Evolutionary conservation across 2,797 vertebrate species (phyloP).

Genomic region (Callimico goeldii): DNA sequence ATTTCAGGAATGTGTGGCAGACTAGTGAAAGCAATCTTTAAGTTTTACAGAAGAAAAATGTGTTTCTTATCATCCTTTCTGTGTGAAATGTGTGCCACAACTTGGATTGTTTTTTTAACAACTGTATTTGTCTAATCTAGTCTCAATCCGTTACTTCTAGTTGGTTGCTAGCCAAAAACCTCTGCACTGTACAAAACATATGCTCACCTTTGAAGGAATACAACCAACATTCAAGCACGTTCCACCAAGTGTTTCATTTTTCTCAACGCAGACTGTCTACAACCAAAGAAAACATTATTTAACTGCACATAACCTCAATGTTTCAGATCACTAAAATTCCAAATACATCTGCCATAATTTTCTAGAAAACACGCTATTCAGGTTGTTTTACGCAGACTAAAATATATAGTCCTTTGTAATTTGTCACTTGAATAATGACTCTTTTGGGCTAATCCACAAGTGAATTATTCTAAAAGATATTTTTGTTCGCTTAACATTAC

Average conservation of each 20-base stretch:
- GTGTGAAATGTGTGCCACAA: not conserved
- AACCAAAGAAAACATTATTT: conserved; percentile 63
- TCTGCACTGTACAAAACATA: not conserved
- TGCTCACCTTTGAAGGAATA: conserved; percentile 97
- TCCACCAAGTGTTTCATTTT: conserved; percentile 95
- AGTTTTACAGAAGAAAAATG: not conserved
- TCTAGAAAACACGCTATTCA: conserved; percentile 15
- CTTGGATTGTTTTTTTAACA: not conserved
- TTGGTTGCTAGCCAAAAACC: not conserved
- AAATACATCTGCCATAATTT: conserved; percentile 1
- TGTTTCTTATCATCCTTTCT: not conserved
- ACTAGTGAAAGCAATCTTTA: not conserved
- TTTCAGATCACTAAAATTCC: conserved; percentile 29
- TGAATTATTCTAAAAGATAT: conserved; percentile 30
- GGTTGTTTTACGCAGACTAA: not conserved
- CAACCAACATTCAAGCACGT: conserved; percentile 99
- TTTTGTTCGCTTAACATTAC: conserved; percentile 12
- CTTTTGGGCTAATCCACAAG: not conserved
- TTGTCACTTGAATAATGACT: conserved; percentile 13
- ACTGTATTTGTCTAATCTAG: not conserved
- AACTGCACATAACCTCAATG: not conserved
- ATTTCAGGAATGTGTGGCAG: not conserved
- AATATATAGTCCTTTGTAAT: conserved; percentile 11
- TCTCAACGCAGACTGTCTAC: conserved; percentile 97
- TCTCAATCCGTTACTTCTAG: not conserved